Evolutionary conservation across 1,140 invertebrate species (phyloP).

Genomic region (Rhopalosiphum maidis): DNA sequence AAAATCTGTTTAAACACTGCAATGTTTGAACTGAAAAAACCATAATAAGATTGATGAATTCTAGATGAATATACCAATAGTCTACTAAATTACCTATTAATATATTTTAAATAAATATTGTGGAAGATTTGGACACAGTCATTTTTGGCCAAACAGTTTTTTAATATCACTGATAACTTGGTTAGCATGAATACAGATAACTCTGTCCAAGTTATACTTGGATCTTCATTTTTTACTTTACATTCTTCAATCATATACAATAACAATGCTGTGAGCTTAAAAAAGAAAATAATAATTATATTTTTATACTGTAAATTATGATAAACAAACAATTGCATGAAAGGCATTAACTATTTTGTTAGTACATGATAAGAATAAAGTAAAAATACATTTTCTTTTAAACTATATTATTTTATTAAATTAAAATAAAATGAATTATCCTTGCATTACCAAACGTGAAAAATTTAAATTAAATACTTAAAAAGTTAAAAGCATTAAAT

Average conservation of each 20-base stretch:
- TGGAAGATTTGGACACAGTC: conserved; percentile 45
- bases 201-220: conserved; percentile 46
- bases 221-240: conserved; percentile 37
- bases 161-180: conserved; percentile 38
- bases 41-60: background rate
- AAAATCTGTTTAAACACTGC: conserved; percentile 51
- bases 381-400: background rate
- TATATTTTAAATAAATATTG: conserved; percentile 54
- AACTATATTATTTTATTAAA: background rate
- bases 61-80: background rate
- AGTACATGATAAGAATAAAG: background rate
- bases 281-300: background rate
- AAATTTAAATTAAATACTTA: too few relatives aligned
- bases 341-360: too few relatives aligned
- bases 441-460: too few relatives aligned
- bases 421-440: background rate
- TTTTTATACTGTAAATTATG: background rate
- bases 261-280: conserved; percentile 41
- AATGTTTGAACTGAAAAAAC: conserved; percentile 58
- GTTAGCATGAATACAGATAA: conserved; percentile 39
- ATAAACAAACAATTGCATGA: too few relatives aligned
- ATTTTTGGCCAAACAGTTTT: conserved; percentile 46
- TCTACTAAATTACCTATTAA: conserved; percentile 13
- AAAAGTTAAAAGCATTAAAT: background rate
- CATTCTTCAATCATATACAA: conserved; percentile 53